Conservation (phyloP, 2,797 vertebrate species). For the Sorex maritimensis region DNA sequence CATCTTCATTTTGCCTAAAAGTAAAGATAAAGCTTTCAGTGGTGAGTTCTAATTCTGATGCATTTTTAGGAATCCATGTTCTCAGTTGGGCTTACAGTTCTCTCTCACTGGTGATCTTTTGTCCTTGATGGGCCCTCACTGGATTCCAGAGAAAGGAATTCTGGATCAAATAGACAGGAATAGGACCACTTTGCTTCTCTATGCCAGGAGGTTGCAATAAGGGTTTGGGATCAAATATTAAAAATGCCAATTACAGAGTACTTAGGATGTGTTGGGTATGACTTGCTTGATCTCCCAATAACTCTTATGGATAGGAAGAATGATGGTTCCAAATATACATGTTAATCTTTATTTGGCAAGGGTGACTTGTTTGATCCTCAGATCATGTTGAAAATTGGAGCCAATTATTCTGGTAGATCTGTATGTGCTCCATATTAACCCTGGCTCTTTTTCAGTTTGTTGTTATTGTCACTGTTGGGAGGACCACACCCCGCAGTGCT, state of each 20-base stretch:
- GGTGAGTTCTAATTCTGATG: background rate
- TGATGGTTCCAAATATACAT: background rate
- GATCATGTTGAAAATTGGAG: background rate
- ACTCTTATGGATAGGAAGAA: background rate
- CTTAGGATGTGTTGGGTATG: background rate
- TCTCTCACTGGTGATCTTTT: background rate
- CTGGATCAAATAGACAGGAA: background rate
- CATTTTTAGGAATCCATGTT: no score
- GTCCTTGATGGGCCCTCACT: background rate
- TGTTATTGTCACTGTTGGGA: no score
- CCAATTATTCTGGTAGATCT: background rate
- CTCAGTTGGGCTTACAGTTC: background rate
- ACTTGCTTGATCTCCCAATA: background rate
- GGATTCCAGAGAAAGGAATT: constrained; percentile 16
- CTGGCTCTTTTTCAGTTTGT: no score
- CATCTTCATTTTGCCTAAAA: background rate
- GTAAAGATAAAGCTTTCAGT: background rate
- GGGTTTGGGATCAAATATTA: background rate
- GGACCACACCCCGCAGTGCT: no score
- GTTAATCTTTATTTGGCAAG: background rate
- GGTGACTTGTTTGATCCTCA: background rate
- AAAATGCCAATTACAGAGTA: background rate
- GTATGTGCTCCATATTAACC: background rate
- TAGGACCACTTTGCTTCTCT: background rate
- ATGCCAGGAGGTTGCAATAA: background rate